Percentiles rank a stretch among this genome's conserved stretches.
These are phyloP conservation scores for Acrossocheilus wenchowensis DNA, from an alignment of 2,797 vertebrate species.

Conservation along the genomic window DNA sequence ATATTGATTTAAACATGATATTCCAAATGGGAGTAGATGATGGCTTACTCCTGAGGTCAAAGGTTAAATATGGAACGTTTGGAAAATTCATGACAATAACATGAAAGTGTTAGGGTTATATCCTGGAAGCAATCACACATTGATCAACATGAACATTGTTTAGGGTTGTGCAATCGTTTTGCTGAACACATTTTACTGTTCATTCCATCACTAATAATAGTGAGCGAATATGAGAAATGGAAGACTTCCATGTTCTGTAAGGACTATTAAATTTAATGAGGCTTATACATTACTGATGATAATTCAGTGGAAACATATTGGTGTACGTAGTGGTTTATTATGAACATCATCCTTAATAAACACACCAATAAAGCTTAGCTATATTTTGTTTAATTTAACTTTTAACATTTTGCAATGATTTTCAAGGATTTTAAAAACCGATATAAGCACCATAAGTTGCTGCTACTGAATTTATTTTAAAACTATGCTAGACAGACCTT, in stretches of 20 bases:
- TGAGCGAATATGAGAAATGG: not conserved
- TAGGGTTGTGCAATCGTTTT: constrained; percentile 11
- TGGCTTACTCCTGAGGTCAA: constrained; percentile 15
- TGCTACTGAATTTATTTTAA: not conserved
- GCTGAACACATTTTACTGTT: not conserved
- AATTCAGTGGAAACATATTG: constrained; percentile 27
- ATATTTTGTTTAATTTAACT: not conserved
- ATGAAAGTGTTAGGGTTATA: not conserved
- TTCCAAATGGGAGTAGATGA: constrained; percentile 32
- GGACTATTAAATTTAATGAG: constrained; percentile 4
- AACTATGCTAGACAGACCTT: not conserved
- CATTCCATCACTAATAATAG: constrained; percentile 1
- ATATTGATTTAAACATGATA: constrained; percentile 46
- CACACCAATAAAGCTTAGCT: not conserved
- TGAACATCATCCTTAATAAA: constrained; percentile 2
- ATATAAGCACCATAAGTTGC: not conserved
- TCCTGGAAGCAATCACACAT: constrained; percentile 1
- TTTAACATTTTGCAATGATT: not conserved
- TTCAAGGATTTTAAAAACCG: not conserved
- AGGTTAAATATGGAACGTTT: constrained; percentile 22
- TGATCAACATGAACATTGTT: not conserved
- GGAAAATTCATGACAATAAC: not conserved
- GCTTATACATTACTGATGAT: constrained; percentile 24
- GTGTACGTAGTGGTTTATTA: constrained; percentile 1
- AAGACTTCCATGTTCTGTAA: constrained; percentile 11